Evolutionary conservation across 2,797 vertebrate genomes (phyloP).

Genomic region (Sebastes itinus): DNA sequence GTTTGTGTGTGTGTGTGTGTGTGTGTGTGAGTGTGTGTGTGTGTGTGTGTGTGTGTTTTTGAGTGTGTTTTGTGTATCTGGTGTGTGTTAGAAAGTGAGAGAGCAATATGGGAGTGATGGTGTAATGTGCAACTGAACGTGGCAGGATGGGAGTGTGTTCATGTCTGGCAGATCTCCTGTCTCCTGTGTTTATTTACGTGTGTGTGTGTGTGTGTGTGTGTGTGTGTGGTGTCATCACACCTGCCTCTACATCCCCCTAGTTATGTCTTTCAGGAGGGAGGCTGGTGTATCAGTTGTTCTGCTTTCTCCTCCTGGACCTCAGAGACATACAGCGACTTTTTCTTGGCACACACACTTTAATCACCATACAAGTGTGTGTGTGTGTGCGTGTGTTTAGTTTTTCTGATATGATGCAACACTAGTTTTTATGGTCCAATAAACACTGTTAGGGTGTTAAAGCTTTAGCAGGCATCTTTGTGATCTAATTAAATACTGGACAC

Average conservation of each 20-base stretch:
- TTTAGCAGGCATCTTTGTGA: conserved; percentile 66
- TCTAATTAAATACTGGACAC: conserved; percentile 74
- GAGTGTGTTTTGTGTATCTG: background rate
- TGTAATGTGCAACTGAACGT: conserved; percentile 25
- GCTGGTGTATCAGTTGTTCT: conserved; percentile 9
- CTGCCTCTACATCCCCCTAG: conserved; percentile 32
- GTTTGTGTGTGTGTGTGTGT: too few species aligned
- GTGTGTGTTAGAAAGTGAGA: background rate
- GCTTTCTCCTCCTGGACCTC: conserved; percentile 44
- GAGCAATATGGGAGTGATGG: background rate
- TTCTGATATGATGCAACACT: conserved; percentile 66
- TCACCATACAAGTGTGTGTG: conserved; percentile 4
- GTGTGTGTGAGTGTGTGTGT: too few species aligned
- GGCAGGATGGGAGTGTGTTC: conserved; percentile 27
- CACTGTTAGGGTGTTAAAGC: conserved; percentile 55
- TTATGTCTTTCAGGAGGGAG: conserved; percentile 32
- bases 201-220: background rate
- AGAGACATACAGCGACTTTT: conserved; percentile 32
- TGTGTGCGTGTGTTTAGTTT: conserved; percentile 23
- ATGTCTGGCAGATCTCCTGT: conserved; percentile 23
- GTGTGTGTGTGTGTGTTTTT: too few species aligned
- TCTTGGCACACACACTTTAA: conserved; percentile 39
- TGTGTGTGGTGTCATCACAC: conserved; percentile 26
- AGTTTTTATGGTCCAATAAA: conserved; percentile 67
- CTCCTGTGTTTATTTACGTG: conserved; percentile 35